These are phyloP conservation scores for Pygocentrus nattereri DNA, from an alignment of 2,797 vertebrate species.

Conservation along the genomic window DNA sequence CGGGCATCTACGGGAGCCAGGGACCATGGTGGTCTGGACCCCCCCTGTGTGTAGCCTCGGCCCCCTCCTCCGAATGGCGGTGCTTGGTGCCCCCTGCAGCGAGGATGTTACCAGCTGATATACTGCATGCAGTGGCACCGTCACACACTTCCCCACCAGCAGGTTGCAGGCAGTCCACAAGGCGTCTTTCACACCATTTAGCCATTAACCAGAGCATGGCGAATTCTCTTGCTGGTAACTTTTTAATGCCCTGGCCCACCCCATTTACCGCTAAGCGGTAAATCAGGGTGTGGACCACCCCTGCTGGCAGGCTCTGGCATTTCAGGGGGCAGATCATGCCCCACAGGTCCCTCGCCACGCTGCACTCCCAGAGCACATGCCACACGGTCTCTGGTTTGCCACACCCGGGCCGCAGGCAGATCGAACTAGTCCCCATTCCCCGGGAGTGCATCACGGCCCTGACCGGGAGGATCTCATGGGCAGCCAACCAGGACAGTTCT, in stretches of 20 bases:
- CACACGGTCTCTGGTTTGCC: background rate
- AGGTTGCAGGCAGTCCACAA: background rate
- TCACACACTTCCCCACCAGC: background rate
- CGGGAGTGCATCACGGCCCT: background rate
- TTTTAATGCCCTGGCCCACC: background rate
- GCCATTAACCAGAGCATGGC: background rate
- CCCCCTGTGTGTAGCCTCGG: background rate
- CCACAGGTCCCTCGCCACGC: background rate
- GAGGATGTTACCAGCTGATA: background rate
- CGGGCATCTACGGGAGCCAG: background rate
- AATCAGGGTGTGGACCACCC: background rate
- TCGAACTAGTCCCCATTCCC: background rate
- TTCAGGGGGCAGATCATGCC: background rate
- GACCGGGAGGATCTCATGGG: background rate
- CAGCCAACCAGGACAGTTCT: background rate
- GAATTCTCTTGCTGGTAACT: background rate
- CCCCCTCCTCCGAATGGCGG: background rate
- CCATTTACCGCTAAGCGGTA: background rate
- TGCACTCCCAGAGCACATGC: constrained; percentile 24
- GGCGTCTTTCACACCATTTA: background rate
- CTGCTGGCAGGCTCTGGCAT: constrained; percentile 8
- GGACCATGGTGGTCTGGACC: background rate
- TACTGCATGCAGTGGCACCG: background rate
- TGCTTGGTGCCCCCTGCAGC: background rate
- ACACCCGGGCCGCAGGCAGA: background rate